Base-by-base conservation (phyloP, 2,888 invertebrate species). In the Tiphia femorata region DNA sequence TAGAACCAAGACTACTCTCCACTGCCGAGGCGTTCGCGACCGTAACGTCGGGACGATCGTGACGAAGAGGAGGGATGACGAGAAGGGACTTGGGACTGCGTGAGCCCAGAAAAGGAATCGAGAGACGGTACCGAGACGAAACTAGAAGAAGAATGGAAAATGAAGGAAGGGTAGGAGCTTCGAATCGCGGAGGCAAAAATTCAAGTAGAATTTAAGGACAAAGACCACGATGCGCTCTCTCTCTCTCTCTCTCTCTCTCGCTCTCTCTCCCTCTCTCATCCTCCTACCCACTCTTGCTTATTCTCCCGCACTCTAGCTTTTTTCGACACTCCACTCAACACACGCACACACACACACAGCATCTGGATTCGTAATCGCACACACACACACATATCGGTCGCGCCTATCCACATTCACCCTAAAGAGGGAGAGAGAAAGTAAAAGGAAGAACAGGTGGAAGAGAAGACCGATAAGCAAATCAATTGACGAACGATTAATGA, bases 11-110 rank as follows among this genome's bases (percentile, higher is more conserved):
- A 50, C 70, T 65, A 69, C 63, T 72, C 77, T 77, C 75, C 77
- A 78, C 77, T 78, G 80, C 80, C 80, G 78, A 64, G 66, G 69
- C 61, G 64, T 62, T 51, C 58, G 51, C 55, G 62, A 66, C 61
- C 49, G 40, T 58, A 52, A 33, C 53, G 61, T 43, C 43, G 37
- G 49, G 44, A 57, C 41, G 59, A 51, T 25, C 49, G 46, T 41
- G 58, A 52, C 54, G 57, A 44, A n/a, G 38, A 35, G 17, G 38
- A 47, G 46, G 35, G 20, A 52, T 35, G 41, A 47, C 46, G 50
- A 53, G 52, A 55, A 35, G 30, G 2, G 37, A n/a, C 12, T 27
- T 30, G 49, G 43, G 23, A 37, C 42, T 33, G 43, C 33, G 56
- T 21, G 50, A 37, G 50, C 21, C 33, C 30, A 50, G 46, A 49